Evolutionary conservation across 2,797 vertebrate species (phyloP), one percentile per base, ranked within the genome.

Genomic region (Crocodylus rhombifer): DNA sequence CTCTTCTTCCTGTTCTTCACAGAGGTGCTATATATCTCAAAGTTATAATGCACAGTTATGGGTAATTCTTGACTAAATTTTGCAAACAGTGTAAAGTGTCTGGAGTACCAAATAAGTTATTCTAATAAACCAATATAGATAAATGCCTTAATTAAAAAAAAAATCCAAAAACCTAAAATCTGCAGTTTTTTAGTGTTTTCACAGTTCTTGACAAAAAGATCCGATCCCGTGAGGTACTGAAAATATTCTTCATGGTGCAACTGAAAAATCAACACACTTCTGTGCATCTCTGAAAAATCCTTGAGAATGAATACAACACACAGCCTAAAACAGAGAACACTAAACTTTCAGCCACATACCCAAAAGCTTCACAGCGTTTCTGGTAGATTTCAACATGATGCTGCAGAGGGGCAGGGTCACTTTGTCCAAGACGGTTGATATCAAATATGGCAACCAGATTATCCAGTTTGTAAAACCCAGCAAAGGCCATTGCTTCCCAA

Each of bases 401-500:
- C 98, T 99, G 99, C 96, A 99, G 98, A 0, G 99, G 99, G 13
- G 99, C 97, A 3, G 99, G 98, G 93, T 99, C 99, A 25, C 98
- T 99, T 96, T 99, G 99, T 92, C 99, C 99, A 88, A 99, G 98
- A 25, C 99, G 99, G 98, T 99, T 99, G 97, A 99, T 97, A 92
- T 99, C 99, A 95, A 99, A 97, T 94, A 99, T 98, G 96, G 99
- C 99, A 89, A 99, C 98, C 1, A 99, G 98, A 97, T 99, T 99
- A 97, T 99, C 99, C 84, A 99, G 98, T 93, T 99, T 99, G 97
- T 99, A 99, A 96, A 98, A 98, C 73, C 99, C 98, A 69, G 99
- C 99, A n/a, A 99, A 99, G 20, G 99, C 98, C 99, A 99, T 99
- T 95, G 99, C 99, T 97, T 99, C 99, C 99, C 99, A 99, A 81